Evolutionary conservation across 2,888 invertebrate genomes (phyloP).

Genomic region (Stenodera caucasica): DNA sequence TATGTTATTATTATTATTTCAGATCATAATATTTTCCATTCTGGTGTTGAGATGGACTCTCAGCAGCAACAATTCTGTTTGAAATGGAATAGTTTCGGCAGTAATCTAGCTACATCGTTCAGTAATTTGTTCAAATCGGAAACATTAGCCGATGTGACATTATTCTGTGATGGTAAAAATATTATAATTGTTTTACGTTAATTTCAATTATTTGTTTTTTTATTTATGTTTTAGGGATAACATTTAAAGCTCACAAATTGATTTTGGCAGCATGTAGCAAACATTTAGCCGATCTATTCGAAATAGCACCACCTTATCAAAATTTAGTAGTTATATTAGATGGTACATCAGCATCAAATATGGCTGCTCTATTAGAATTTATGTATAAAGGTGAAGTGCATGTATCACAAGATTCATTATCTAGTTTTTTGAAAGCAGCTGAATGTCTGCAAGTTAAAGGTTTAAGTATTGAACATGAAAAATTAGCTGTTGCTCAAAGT

Average conservation of each 20-base stretch:
- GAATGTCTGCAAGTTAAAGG: constrained; percentile 88
- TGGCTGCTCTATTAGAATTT: constrained; percentile 88
- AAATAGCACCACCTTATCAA: constrained; percentile 79
- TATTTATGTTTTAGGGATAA: constrained; percentile 68
- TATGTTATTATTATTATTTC: constrained; percentile 48
- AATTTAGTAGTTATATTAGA: constrained; percentile 86
- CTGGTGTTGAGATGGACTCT: constrained; percentile 85
- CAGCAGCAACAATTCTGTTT: constrained; percentile 90
- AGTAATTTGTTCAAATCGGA: constrained; percentile 92
- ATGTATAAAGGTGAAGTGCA: constrained; percentile 96
- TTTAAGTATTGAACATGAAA: constrained; percentile 74
- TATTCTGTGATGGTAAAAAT: constrained; percentile 88
- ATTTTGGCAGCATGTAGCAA: constrained; percentile 92
- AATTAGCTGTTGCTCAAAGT: constrained; percentile 64
- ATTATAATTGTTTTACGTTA: background rate
- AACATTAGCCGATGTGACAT: constrained; percentile 88
- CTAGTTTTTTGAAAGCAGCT: constrained; percentile 88
- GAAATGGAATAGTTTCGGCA: constrained; percentile 95
- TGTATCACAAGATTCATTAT: constrained; percentile 88
- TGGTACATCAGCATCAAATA: constrained; percentile 86
- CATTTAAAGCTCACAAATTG: constrained; percentile 88
- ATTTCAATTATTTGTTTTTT: background rate
- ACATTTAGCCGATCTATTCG: constrained; percentile 89
- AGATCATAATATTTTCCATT: constrained; percentile 68
- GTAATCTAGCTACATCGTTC: constrained; percentile 89